Conservation (phyloP, 2,797 vertebrate genomes). For the Peromyscus attwateri region DNA sequence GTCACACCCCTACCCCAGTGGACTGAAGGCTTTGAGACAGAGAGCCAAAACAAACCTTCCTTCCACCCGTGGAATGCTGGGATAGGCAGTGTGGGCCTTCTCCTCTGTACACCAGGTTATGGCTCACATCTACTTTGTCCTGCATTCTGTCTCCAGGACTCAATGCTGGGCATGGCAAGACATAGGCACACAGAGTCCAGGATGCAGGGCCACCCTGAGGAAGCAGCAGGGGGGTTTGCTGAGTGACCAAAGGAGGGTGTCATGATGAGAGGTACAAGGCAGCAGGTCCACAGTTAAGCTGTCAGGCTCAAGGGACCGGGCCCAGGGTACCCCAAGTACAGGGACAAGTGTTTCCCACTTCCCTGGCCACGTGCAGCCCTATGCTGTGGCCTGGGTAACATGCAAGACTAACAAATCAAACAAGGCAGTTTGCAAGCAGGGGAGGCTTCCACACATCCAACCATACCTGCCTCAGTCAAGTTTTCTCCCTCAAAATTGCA, state of each 20-base stretch:
- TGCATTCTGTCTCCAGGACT: background rate
- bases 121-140: background rate
- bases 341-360: background rate
- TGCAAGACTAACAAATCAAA: background rate
- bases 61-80: background rate
- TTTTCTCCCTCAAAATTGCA: background rate
- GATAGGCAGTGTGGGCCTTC: background rate
- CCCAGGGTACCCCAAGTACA: background rate
- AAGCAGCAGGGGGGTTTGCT: background rate
- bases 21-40: background rate
- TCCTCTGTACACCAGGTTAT: background rate
- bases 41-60: background rate
- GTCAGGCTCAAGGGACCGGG: background rate
- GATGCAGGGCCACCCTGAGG: background rate
- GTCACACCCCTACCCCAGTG: background rate
- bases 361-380: background rate
- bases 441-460: conserved; percentile 5
- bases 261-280: rapidly evolving
- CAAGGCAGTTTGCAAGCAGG: background rate
- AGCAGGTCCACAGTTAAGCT: rapidly evolving
- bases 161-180: too few relatives aligned
- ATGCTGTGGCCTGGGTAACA: background rate
- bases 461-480: background rate
- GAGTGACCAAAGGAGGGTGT: background rate
- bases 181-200: background rate